Evolutionary conservation across 2,113 vertebrate species (phyloP), one percentile per base, ranked within the genome.

Genomic region (Gymnarchus niloticus): DNA sequence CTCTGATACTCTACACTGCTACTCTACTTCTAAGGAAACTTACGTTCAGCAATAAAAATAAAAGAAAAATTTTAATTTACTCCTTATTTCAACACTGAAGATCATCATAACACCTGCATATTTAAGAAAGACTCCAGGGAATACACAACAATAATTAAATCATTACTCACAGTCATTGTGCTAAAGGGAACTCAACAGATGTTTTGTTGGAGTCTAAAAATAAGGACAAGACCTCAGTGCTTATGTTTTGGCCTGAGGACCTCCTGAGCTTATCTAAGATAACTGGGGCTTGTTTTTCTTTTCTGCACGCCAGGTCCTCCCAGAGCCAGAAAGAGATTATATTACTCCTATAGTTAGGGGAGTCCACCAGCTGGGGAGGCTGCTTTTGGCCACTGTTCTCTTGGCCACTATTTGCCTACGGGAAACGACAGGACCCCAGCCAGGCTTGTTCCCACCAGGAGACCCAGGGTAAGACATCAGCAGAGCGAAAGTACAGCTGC

Each of bases 211-310:
- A 57, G 28, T 56, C 57, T 56, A 52, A 73, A 85, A 52, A 56
- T 85, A 54, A 12, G 0, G 5, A 59, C 17, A 19, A 54, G 28
- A 37, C 17, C 37, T 14, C 19, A 54, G 78, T 5, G 78, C 33
- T 10, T 56, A 23, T 56, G 10, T 46, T n/a, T 0, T 25, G 12
- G 33, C 48, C 73, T 52, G 46, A 21, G n/a, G 46, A 23, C 48
- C 46, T 41, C 56, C 28, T 3, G 78, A 10, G 48, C 57, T 69
- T 73, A 44, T 65, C 59, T 69, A 28, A 25, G 56, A 61, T 44
- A 25, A n/a, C 19, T 10, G 23, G 48, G 73, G n/a, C 12, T n/a
- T 37, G 52, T 85, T 85, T 80, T 25, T n/a, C 21, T 86, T 86
- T 86, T 61, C 28, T 33, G 65, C 49, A 54, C 3, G 19, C 10